Evolutionary conservation across 2,113 vertebrate species (phyloP).

Genomic region (Colistium nudipinnis): DNA sequence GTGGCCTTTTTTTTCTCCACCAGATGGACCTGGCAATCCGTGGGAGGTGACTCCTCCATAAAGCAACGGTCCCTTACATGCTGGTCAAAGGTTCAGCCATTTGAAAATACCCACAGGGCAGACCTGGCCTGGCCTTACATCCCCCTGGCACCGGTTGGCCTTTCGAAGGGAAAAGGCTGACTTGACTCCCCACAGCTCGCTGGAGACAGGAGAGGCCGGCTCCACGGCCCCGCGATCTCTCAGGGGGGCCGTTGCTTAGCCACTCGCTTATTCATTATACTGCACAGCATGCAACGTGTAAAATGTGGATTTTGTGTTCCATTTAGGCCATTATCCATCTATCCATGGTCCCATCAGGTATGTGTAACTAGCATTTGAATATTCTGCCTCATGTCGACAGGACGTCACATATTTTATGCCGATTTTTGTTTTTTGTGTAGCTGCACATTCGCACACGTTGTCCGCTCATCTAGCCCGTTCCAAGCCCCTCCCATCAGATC

Average conservation of each 20-base stretch:
- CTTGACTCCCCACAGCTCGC: slow-evolving; percentile 53
- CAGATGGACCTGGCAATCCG: slow-evolving; percentile 41
- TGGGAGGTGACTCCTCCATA: slow-evolving; percentile 38
- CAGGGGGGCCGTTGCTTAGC: slow-evolving; percentile 33
- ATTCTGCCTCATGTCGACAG: too few relatives aligned
- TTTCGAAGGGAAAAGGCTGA: slow-evolving; percentile 69
- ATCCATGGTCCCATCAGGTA: not conserved
- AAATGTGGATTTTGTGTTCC: slow-evolving; percentile 4
- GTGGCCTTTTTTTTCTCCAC: slow-evolving; percentile 46
- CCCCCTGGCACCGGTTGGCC: slow-evolving; percentile 65
- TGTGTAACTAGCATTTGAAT: too few relatives aligned
- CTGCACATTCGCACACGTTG: too few relatives aligned
- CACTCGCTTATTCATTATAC: not conserved
- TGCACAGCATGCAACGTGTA: not conserved
- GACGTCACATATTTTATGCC: too few relatives aligned
- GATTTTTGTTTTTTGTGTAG: too few relatives aligned
- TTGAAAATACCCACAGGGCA: slow-evolving; percentile 74
- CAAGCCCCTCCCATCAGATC: too few relatives aligned
- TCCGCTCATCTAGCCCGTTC: too few relatives aligned
- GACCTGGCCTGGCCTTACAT: slow-evolving; percentile 57
- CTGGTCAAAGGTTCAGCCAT: slow-evolving; percentile 65
- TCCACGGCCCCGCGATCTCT: slow-evolving; percentile 34
- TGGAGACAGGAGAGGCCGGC: slow-evolving; percentile 27
- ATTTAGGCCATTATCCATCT: not conserved
- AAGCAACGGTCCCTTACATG: slow-evolving; percentile 24